These are phyloP conservation scores for Vicugna pacos DNA, from an alignment of 2,113 vertebrate genomes.

Conservation along the genomic window DNA sequence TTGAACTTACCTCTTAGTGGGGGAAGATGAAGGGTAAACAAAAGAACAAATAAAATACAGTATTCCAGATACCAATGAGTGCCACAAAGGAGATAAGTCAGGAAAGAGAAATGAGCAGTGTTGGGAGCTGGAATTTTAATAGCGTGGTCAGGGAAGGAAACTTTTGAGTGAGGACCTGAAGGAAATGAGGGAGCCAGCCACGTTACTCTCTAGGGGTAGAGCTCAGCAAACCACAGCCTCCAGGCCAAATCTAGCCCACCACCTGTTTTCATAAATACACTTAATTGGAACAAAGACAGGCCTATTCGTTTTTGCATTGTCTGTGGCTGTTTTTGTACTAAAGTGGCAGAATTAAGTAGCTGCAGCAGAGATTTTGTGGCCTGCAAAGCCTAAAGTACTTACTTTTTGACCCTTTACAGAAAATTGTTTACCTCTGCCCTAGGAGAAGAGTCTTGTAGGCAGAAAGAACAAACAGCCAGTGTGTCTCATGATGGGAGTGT, in stretches of 20 bases:
- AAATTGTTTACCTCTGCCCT: background rate
- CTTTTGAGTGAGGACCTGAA: background rate
- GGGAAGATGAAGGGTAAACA: background rate
- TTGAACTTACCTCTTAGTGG: background rate
- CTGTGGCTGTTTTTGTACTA: background rate
- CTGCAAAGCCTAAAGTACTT: background rate
- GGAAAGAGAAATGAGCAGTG: background rate
- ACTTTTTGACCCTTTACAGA: background rate
- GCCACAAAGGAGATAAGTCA: background rate
- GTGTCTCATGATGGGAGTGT: background rate
- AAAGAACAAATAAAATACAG: background rate
- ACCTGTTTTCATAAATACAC: background rate
- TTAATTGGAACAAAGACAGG: background rate
- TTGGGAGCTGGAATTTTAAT: background rate
- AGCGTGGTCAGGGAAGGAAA: background rate
- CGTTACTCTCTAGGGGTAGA: background rate
- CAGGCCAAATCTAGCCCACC: no score
- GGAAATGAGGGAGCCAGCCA: background rate
- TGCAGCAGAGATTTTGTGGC: background rate
- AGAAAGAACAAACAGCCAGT: background rate
- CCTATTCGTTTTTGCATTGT: background rate
- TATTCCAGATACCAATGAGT: no score
- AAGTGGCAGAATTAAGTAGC: background rate
- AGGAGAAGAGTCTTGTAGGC: background rate
- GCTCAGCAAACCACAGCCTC: background rate